Evolutionary conservation across 2,888 invertebrate species (phyloP), one percentile per base, ranked within the genome.

Genomic region (Drosophila prostipennis): DNA sequence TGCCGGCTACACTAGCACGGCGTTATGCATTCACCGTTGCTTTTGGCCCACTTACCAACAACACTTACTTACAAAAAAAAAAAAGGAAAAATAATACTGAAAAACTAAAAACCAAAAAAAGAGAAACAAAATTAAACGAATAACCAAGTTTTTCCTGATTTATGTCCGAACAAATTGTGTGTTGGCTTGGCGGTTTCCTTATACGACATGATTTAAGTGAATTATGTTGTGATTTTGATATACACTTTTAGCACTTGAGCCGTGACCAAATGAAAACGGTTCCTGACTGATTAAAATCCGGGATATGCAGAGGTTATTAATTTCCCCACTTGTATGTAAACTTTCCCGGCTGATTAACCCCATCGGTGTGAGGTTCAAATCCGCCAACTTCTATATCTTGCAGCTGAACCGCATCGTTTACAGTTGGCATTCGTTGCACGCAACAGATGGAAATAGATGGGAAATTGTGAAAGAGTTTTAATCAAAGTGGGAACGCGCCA

Each of bases 1-100:
- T 53, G 74, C 67, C 59, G 69, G n/a, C 56, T 56, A 69, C 70
- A 19, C 48, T 29, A 32, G 26, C 55, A 42, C 26, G 63, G 55
- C 55, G 55, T 73, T 73, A 65, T 65, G 74, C 67, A 71, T 71
- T 73, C 74, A 71, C 71, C 71, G 71, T 71, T 71, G 74, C 67
- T 71, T 65, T 71, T 71, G 71, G 55, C 71, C 71, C 54, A 71
- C 71, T 65, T 71, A 54, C 70, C 13, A 63, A 16, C 61, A 37
- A 13, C 46, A 46, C 46, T 46, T 46, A 46, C 36, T 11, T 40
- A 39, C 29, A n/a, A 13, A 37, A 37, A 37, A 34, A n/a, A 53
- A 13, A 14, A 23, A 13, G n/a, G n/a, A n/a, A n/a, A 14, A 13
- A 23, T 16, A 14, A 16, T 26, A 46, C 11, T 5, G 29, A 29